Evolutionary conservation across 2,888 invertebrate genomes (phyloP).

Genomic region (Nymphalis polychloros): DNA sequence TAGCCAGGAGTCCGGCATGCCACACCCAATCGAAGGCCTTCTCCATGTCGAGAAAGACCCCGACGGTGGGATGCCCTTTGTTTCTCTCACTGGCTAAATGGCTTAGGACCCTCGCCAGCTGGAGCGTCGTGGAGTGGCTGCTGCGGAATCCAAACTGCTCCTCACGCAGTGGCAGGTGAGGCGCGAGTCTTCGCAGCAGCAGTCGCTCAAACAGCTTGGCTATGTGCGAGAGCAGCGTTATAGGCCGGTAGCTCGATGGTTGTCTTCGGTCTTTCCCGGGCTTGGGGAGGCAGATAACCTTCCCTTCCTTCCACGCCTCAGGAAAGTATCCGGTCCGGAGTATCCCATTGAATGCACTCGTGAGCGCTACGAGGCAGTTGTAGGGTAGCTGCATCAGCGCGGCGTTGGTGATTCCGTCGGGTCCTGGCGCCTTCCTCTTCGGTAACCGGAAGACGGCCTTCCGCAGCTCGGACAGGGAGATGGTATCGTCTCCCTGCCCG

Average conservation of each 20-base stretch:
- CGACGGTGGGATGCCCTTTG: too few species aligned
- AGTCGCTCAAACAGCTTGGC: not conserved
- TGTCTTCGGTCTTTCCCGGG: not conserved
- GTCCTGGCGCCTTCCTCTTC: too few species aligned
- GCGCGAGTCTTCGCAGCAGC: not conserved
- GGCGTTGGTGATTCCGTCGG: not conserved
- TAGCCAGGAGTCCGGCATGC: too few species aligned
- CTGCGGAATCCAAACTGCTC: too few species aligned
- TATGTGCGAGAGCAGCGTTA: not conserved
- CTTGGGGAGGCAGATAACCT: not conserved
- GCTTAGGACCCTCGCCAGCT: too few species aligned
- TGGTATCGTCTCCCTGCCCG: too few species aligned
- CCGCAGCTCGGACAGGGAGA: too few species aligned
- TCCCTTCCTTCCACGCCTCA: not conserved
- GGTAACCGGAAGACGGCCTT: too few species aligned
- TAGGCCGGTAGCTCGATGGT: not conserved
- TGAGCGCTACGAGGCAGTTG: not conserved
- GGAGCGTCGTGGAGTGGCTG: not conserved
- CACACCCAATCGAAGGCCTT: too few species aligned
- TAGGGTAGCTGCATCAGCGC: not conserved
- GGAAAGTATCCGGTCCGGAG: not conserved
- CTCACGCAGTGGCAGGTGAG: too few species aligned
- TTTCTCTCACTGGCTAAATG: too few species aligned
- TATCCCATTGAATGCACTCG: not conserved
- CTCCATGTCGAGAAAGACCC: too few species aligned